phyloP scores from a whole-genome alignment of 2,113 vertebrate species.

The Apteryx owenii region DNA sequence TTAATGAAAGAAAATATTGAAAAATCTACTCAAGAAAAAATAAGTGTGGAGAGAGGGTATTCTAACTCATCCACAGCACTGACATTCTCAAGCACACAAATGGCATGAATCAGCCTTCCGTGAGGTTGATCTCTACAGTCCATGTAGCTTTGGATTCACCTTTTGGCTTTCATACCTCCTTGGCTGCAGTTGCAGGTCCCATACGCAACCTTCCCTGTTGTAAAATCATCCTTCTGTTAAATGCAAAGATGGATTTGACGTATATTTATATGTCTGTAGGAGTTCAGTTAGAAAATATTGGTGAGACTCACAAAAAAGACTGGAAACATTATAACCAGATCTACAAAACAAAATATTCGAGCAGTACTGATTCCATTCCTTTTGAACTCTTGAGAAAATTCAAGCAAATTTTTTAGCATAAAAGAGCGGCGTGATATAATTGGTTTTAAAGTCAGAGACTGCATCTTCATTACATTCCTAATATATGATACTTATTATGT shows the following conservation, averaged over 20 bases:
- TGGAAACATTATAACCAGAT: background rate
- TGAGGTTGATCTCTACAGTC: background rate
- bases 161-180: background rate
- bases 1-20: conserved; percentile 40
- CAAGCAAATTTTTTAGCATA: background rate
- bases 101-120: background rate
- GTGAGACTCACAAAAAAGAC: background rate
- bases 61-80: background rate
- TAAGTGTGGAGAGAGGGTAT: background rate
- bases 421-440: background rate
- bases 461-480: conserved; percentile 24
- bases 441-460: conserved; percentile 11
- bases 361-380: background rate
- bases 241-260: background rate
- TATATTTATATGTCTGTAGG: background rate
- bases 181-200: background rate
- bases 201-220: background rate
- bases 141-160: background rate
- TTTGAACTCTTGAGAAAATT: conserved; percentile 15
- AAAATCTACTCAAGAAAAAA: background rate
- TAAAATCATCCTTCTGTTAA: background rate
- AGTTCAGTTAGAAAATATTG: background rate
- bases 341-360: background rate
- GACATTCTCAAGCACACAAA: background rate
- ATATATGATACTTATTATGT: conserved; percentile 21